These are phyloP conservation scores for Selenia dentaria DNA, from an alignment of 2,888 invertebrate genomes.

Conservation along the genomic window DNA sequence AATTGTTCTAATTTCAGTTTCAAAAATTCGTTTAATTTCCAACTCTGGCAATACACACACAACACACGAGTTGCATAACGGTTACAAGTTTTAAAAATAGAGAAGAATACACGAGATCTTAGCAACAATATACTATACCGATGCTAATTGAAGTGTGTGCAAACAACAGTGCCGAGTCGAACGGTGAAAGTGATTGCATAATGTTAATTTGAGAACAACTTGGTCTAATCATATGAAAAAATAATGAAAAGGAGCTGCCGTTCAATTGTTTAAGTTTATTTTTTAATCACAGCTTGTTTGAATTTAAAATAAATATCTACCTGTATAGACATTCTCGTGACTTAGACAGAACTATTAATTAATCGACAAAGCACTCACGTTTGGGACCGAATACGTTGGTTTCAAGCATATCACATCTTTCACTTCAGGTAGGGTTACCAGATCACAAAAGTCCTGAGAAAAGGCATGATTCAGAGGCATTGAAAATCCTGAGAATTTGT, in stretches of 20 bases:
- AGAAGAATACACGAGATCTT: constrained; percentile 47
- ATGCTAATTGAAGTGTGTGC: constrained; percentile 72
- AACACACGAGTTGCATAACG: constrained; percentile 22
- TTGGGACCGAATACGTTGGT: too few species aligned
- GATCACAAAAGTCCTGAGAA: too few species aligned
- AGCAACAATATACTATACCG: constrained; percentile 52
- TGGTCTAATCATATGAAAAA: constrained; percentile 46
- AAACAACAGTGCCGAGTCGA: constrained; percentile 46
- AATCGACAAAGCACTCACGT: too few species aligned
- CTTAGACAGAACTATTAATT: too few species aligned
- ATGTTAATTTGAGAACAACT: constrained; percentile 48
- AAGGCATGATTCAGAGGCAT: too few species aligned
- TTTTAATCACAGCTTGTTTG: background rate
- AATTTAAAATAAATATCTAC: too few species aligned
- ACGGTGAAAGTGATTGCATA: constrained; percentile 69
- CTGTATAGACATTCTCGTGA: too few species aligned
- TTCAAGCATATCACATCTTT: too few species aligned
- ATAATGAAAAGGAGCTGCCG: constrained; percentile 28
- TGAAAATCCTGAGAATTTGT: too few species aligned
- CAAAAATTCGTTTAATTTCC: background rate
- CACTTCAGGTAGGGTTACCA: too few species aligned
- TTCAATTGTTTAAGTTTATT: constrained; percentile 6
- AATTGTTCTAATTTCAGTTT: constrained; percentile 1
- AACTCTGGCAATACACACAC: background rate
- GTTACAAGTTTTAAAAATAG: constrained; percentile 41